Percentiles rank a stretch among this genome's conserved stretches.
These are phyloP conservation scores for Lagopus leucura DNA, from an alignment of 2,113 vertebrate species.

Conservation along the genomic window DNA sequence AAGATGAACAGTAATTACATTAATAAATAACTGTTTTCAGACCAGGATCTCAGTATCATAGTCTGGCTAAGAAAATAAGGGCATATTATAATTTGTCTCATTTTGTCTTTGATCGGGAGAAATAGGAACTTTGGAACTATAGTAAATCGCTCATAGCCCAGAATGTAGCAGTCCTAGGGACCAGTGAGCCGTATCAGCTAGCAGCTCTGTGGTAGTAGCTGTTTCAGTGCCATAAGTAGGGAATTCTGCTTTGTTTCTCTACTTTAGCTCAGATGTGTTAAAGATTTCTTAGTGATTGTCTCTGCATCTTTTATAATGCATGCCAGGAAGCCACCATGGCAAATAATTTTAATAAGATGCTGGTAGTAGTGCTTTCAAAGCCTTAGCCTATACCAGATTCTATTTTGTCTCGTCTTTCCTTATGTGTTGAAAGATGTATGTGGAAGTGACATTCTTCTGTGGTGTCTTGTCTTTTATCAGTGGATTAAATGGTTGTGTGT, in stretches of 20 bases:
- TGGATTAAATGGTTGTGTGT: constrained; percentile 78
- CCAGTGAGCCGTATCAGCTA: neutral
- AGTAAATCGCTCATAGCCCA: neutral
- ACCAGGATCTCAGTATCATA: constrained; percentile 38
- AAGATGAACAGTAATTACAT: constrained; percentile 52
- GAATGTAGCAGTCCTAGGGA: neutral
- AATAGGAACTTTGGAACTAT: constrained; percentile 11
- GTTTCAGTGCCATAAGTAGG: constrained; percentile 12
- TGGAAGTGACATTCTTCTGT: constrained; percentile 78
- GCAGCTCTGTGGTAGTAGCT: constrained; percentile 29
- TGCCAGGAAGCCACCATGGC: constrained; percentile 36
- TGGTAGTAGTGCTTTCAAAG: constrained; percentile 64
- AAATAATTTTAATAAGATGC: constrained; percentile 27
- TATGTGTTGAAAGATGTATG: constrained; percentile 79
- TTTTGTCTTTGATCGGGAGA: constrained; percentile 39
- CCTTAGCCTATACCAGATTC: constrained; percentile 65
- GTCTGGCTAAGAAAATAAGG: constrained; percentile 41
- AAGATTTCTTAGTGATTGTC: constrained; percentile 12
- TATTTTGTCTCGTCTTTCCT: constrained; percentile 79
- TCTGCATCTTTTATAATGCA: neutral
- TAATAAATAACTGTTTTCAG: constrained; percentile 56
- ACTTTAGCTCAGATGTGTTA: constrained; percentile 31
- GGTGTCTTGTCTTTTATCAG: constrained; percentile 80
- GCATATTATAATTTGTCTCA: constrained; percentile 12
- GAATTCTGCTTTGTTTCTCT: constrained; percentile 3